Percentiles rank a stretch among this genome's conserved stretches.
Conservation (phyloP, 2,888 invertebrate genomes). For the Pseudococcus viburni region DNA sequence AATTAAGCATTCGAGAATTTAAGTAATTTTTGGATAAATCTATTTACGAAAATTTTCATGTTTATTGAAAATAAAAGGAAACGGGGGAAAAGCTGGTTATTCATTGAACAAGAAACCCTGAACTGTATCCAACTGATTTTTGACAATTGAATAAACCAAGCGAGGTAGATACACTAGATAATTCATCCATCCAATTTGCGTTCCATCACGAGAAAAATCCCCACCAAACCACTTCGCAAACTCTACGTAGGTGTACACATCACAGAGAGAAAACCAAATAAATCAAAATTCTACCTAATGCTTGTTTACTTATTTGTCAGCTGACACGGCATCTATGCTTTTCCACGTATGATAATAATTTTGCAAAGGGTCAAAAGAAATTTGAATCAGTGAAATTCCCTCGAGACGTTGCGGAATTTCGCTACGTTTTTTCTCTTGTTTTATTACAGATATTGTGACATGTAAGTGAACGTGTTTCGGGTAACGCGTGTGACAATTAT, state of each 20-base stretch:
- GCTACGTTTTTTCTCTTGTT: slow-evolving; percentile 36
- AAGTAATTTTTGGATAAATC: too few relatives aligned
- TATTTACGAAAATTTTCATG: too few relatives aligned
- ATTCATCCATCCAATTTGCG: neutral
- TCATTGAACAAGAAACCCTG: too few relatives aligned
- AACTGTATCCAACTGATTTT: too few relatives aligned
- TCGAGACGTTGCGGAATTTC: neutral
- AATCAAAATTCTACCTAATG: slow-evolving; percentile 23
- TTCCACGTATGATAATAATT: slow-evolving; percentile 30
- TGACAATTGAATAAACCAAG: too few relatives aligned
- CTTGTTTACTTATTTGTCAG: slow-evolving; percentile 50
- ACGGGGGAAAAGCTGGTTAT: too few relatives aligned
- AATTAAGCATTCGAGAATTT: too few relatives aligned
- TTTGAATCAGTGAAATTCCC: slow-evolving; percentile 38
- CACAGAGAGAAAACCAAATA: slow-evolving; percentile 7
- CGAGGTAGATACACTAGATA: too few relatives aligned
- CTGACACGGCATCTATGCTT: neutral
- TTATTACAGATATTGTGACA: slow-evolving; percentile 37
- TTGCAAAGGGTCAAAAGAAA: slow-evolving; percentile 53
- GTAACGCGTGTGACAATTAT: slow-evolving; percentile 50
- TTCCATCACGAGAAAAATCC: neutral
- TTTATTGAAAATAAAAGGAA: too few relatives aligned
- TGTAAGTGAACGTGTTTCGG: slow-evolving; percentile 47
- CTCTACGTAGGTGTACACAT: too few relatives aligned
- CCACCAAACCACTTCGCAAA: neutral